Conservation (phyloP, 2,888 invertebrate genomes). For the Rapana venosa region DNA sequence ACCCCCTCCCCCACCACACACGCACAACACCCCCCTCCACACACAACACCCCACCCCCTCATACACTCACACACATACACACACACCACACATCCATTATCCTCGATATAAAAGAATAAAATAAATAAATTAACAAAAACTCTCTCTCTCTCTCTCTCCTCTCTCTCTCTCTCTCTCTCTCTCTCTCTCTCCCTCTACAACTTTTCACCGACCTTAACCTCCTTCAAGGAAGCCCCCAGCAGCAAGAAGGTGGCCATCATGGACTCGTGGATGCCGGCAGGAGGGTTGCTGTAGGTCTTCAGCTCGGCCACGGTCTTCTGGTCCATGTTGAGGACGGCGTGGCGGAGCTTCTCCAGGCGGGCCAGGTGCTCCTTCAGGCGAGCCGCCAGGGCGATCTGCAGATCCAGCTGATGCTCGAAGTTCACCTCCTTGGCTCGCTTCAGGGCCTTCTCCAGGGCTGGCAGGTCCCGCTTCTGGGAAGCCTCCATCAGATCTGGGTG, state of each 20-base stretch:
- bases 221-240: slow-evolving; percentile 66
- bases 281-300: slow-evolving; percentile 72
- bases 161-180: too few relatives aligned
- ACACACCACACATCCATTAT: too few relatives aligned
- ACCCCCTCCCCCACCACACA: not conserved
- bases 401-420: slow-evolving; percentile 66
- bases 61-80: too few relatives aligned
- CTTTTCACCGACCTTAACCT: slow-evolving; percentile 62
- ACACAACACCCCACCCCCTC: too few relatives aligned
- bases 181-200: too few relatives aligned
- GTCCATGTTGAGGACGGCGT: slow-evolving; percentile 72
- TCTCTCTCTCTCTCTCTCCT: too few relatives aligned
- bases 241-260: slow-evolving; percentile 73
- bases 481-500: slow-evolving; percentile 65
- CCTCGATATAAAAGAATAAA: too few relatives aligned
- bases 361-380: slow-evolving; percentile 65
- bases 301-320: slow-evolving; percentile 74
- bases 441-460: slow-evolving; percentile 63
- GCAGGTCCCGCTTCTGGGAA: slow-evolving; percentile 62
- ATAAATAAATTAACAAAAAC: too few relatives aligned
- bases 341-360: slow-evolving; percentile 68
- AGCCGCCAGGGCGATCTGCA: slow-evolving; percentile 66
- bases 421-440: slow-evolving; percentile 65
- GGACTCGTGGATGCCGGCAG: slow-evolving; percentile 69
- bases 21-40: too few relatives aligned